These are phyloP conservation scores for Loris lydekkerianus DNA, from an alignment of 2,797 vertebrate genomes.

Conservation along the genomic window DNA sequence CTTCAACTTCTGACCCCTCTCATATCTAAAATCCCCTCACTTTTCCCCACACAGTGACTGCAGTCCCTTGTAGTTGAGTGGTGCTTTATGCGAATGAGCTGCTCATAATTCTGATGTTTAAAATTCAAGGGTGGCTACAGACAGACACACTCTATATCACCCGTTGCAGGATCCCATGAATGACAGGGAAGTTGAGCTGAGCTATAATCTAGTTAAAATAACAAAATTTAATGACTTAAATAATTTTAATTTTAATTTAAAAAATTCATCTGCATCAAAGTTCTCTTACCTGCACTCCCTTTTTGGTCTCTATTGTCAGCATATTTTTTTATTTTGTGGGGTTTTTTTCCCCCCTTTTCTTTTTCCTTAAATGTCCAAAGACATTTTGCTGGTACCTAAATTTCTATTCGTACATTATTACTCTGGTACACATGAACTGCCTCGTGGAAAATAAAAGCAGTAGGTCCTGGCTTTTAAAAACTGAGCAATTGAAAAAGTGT, in stretches of 20 bases:
- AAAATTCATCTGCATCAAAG: background rate
- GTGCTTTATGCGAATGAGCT: background rate
- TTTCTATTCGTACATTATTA: background rate
- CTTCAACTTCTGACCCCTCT: background rate
- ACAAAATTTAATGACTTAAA: background rate
- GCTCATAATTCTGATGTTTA: background rate
- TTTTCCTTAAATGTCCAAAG: background rate
- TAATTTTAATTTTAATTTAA: background rate
- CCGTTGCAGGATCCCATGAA: accelerated
- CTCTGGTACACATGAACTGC: background rate
- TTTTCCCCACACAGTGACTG: background rate
- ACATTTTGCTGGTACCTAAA: background rate
- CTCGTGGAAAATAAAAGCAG: background rate
- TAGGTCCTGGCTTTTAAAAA: background rate
- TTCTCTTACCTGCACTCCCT: background rate
- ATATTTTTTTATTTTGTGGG: background rate
- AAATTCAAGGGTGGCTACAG: background rate
- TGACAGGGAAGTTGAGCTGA: background rate
- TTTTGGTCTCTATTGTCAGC: background rate
- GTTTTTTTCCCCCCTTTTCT: background rate
- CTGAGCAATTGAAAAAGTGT: background rate
- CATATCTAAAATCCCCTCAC: background rate
- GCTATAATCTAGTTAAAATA: background rate
- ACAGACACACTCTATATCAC: background rate
- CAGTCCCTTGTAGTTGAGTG: accelerated